Conservation (phyloP, 2,113 vertebrate genomes). For the Ictalurus furcatus region DNA sequence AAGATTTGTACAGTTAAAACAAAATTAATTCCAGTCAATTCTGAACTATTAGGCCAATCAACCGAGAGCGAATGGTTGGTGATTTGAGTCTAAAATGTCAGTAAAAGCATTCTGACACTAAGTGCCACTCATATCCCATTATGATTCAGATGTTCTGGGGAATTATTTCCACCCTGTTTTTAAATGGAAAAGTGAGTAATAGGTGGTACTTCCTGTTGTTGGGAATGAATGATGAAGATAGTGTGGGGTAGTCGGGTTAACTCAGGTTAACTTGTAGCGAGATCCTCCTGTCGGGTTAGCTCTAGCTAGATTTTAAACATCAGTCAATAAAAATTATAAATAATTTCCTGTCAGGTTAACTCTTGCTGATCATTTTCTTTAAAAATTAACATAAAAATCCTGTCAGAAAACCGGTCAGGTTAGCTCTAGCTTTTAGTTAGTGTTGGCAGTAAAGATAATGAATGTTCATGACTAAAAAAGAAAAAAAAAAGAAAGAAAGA, state of each 20-base stretch:
- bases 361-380: neutral
- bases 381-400: neutral
- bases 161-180: neutral
- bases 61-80: neutral
- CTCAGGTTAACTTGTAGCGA: neutral
- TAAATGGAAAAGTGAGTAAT: neutral
- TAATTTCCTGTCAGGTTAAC: neutral
- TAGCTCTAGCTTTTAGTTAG: neutral
- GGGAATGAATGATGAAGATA: neutral
- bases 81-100: slow-evolving; percentile 20
- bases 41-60: slow-evolving; percentile 27
- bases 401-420: neutral
- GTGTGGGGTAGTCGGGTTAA: neutral
- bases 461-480: neutral
- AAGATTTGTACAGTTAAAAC: slow-evolving; percentile 29
- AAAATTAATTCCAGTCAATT: slow-evolving; percentile 29
- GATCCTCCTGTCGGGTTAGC: neutral
- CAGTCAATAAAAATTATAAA: too few species aligned
- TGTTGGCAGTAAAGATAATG: neutral
- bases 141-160: neutral
- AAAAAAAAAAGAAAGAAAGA: neutral
- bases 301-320: neutral
- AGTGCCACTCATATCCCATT: neutral
- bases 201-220: neutral
- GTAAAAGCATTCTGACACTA: slow-evolving; percentile 19